These are phyloP conservation scores for Drosophila cognata DNA, from an alignment of 2,888 invertebrate species.

Conservation along the genomic window DNA sequence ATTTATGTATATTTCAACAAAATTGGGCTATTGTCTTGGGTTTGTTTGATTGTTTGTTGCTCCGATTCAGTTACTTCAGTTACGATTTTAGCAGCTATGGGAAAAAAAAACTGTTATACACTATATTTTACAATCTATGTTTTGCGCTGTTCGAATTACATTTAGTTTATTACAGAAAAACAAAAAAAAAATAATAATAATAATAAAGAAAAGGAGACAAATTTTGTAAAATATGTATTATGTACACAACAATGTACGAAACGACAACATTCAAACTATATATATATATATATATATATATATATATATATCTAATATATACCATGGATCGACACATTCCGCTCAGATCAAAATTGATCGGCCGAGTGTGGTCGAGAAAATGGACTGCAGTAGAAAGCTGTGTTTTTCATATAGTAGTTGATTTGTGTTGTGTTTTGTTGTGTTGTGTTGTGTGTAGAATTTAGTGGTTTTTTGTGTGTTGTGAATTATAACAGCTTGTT, in stretches of 20 bases:
- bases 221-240: conserved; percentile 20
- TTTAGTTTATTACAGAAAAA: neutral
- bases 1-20: conserved; percentile 56
- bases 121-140: conserved; percentile 21
- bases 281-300: conserved; percentile 1
- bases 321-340: neutral
- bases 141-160: conserved; percentile 12
- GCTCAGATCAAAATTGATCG: conserved; percentile 4
- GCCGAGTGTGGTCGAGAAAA: neutral
- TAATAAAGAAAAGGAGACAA: conserved; percentile 5
- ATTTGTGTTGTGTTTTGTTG: neutral
- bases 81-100: conserved; percentile 53
- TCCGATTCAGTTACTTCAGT: conserved; percentile 77
- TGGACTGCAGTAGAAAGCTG: conserved; percentile 5
- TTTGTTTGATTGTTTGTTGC: conserved; percentile 83
- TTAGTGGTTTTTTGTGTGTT: conserved; percentile 5
- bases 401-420: conserved; percentile 18
- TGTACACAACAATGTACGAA: conserved; percentile 18
- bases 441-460: conserved; percentile 10
- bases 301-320: neutral
- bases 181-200: neutral
- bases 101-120: conserved; percentile 40
- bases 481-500: conserved; percentile 61
- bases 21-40: conserved; percentile 81
- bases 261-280: conserved; percentile 25